Evolutionary conservation across 2,113 vertebrate genomes (phyloP).

Genomic region (Phylloscopus trochilus): DNA sequence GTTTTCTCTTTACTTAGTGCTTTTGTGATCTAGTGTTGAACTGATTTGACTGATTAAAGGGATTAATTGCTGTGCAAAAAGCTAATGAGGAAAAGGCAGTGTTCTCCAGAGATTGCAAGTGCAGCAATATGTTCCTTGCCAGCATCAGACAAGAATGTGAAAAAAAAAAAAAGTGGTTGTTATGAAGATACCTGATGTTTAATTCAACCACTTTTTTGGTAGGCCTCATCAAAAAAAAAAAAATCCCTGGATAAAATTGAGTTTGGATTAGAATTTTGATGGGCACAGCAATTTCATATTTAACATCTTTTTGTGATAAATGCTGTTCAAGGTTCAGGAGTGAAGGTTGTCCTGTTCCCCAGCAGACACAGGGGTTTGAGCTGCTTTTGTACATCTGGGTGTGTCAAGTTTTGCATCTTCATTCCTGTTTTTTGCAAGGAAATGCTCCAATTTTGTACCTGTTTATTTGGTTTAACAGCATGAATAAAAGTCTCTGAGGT

Average conservation of each 20-base stretch:
- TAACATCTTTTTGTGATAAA: background rate
- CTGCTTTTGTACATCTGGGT: background rate
- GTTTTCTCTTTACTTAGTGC: conserved; percentile 41
- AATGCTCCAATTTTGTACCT: background rate
- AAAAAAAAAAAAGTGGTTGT: background rate
- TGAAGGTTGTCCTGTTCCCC: background rate
- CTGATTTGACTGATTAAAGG: conserved; percentile 38
- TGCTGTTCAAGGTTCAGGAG: background rate
- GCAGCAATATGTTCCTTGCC: conserved; percentile 11
- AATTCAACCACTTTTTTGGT: background rate
- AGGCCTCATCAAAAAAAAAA: background rate
- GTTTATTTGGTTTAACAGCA: background rate
- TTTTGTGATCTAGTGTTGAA: conserved; percentile 37
- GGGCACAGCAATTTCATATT: background rate
- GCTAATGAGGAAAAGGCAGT: conserved; percentile 42
- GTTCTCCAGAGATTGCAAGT: conserved; percentile 30
- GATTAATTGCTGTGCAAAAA: conserved; percentile 56
- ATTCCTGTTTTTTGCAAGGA: background rate
- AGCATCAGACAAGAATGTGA: background rate
- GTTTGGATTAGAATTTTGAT: background rate
- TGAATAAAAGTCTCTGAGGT: background rate
- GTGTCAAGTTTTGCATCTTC: fast-evolving
- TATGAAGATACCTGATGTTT: background rate
- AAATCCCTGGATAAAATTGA: background rate
- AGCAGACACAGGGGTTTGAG: background rate